Base-by-base conservation (phyloP, 2,888 invertebrate genomes). In the Pachycephus smyrnensis region DNA sequence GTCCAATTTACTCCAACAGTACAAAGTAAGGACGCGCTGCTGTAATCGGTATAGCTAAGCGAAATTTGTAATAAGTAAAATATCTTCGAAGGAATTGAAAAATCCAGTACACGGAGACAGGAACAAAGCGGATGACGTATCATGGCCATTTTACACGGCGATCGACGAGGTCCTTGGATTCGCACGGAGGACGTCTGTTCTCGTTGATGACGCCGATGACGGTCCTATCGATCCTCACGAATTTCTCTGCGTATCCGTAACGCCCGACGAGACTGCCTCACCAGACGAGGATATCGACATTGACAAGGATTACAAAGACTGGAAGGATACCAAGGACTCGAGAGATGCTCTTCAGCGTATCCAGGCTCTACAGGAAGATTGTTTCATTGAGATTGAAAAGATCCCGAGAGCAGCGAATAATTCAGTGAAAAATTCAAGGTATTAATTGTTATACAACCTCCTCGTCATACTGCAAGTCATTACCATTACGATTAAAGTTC, bases 71-170 rank as follows among this genome's bases (percentile, higher is more conserved):
- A 55, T 36, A 30, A 73, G 75, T 78, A 79, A 84, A 81, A 81
- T 80, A 83, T 80, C 83, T 81, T 82, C 79, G 75, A 82, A 88
- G 88, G 90, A 89, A 79, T 83, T 89, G 82, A 87, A 87, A 84
- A 88, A 89, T 84, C 88, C 89, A 76, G 88, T 88, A 15, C 88
- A 89, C 85, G 89, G 88, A 6, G 88, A 88, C 84, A 89, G 87
- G 84, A 90, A 89, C 85, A 86, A 86, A 75, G 87, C 87, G 75
- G 87, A 90, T 85, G 90, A 89, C 82, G 86, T 90, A 68, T 90
- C 89, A 35, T 88, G 88, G 89, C 89, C 89, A 75, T 90, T 90
- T 81, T 90, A 88, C 85, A 82, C 82, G 73, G 88, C 88, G 36
- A 88, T 89, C 83, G 90, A 89, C 83, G 88, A 89, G 80, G 84